Evolutionary conservation across 92 coral and sea anemone species (phyloP).

Genomic region (Scolanthus callimorphus): DNA sequence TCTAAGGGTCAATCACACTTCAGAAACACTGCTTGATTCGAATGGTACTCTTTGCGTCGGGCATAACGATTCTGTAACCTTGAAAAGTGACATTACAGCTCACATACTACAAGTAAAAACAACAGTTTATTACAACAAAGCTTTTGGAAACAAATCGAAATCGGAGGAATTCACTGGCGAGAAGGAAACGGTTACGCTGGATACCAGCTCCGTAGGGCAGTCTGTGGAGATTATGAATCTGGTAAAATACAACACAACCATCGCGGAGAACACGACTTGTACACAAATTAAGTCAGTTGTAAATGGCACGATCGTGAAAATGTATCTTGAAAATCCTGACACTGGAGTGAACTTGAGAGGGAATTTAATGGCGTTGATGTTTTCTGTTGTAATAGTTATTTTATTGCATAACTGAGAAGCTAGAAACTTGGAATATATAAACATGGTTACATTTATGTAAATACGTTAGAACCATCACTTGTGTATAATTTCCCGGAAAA

Average conservation of each 20-base stretch:
- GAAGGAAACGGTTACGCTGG: slow-evolving; percentile 6
- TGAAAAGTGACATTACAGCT: not conserved
- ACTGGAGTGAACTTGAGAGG: not conserved
- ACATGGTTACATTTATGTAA: too few relatives aligned
- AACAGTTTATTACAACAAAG: slow-evolving; percentile 1
- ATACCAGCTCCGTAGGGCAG: slow-evolving; percentile 1
- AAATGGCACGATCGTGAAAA: slow-evolving; percentile 20
- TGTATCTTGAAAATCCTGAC: slow-evolving; percentile 30
- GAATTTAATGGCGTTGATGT: not conserved
- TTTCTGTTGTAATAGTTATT: too few relatives aligned
- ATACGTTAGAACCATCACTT: too few relatives aligned
- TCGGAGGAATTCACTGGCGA: slow-evolving; percentile 3
- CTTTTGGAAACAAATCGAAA: not conserved
- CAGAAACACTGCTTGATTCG: slow-evolving; percentile 20
- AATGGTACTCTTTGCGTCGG: slow-evolving; percentile 11
- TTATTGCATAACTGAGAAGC: too few relatives aligned
- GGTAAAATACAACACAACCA: slow-evolving; percentile 16
- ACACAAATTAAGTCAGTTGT: slow-evolving; percentile 15
- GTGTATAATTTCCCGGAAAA: too few relatives aligned
- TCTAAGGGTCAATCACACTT: slow-evolving; percentile 8
- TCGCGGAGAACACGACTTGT: slow-evolving; percentile 20
- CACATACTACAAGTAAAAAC: not conserved
- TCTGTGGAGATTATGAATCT: slow-evolving; percentile 4
- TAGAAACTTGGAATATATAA: too few relatives aligned
- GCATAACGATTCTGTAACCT: not conserved